Conservation (phyloP, 2,113 vertebrate species). For the Gasterosteus nipponicus region DNA sequence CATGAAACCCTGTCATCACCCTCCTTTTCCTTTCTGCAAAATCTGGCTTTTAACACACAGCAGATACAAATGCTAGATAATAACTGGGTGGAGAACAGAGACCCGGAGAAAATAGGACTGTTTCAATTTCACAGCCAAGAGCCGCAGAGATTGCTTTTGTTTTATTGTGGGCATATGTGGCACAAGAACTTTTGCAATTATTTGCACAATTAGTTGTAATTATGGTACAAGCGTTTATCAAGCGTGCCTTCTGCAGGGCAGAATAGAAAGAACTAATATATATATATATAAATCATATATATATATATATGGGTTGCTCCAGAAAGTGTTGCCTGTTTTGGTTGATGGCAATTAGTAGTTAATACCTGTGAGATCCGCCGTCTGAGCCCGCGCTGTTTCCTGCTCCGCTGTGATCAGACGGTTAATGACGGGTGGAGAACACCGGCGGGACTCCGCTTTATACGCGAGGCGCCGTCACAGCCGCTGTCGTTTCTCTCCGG, state of each 20-base stretch:
- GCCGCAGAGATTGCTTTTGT: constrained; percentile 74
- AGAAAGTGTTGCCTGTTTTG: constrained; percentile 69
- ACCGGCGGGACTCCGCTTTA: constrained; percentile 51
- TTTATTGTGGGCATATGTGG: constrained; percentile 64
- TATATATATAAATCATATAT: constrained; percentile 51
- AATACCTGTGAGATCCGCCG: constrained; percentile 74
- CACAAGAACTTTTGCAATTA: constrained; percentile 76
- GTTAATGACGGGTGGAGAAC: constrained; percentile 73
- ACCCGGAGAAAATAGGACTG: constrained; percentile 57
- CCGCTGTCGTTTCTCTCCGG: constrained; percentile 57
- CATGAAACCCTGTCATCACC: constrained; percentile 72
- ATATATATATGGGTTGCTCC: constrained; percentile 71
- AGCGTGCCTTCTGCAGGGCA: constrained; percentile 51
- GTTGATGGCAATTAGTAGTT: constrained; percentile 74
- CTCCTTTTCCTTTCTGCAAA: constrained; percentile 49
- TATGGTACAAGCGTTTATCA: constrained; percentile 75
- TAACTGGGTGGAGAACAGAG: constrained; percentile 61
- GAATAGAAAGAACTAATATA: constrained; percentile 70
- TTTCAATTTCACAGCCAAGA: constrained; percentile 72
- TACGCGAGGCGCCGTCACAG: constrained; percentile 44
- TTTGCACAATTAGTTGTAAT: constrained; percentile 80
- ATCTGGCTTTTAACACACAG: constrained; percentile 60
- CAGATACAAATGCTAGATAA: constrained; percentile 68
- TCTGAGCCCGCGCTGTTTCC: constrained; percentile 57
- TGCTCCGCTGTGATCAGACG: constrained; percentile 68